phyloP scores from a whole-genome alignment of 2,888 invertebrate genomes.

The Leptarthrus brevirostris region DNA sequence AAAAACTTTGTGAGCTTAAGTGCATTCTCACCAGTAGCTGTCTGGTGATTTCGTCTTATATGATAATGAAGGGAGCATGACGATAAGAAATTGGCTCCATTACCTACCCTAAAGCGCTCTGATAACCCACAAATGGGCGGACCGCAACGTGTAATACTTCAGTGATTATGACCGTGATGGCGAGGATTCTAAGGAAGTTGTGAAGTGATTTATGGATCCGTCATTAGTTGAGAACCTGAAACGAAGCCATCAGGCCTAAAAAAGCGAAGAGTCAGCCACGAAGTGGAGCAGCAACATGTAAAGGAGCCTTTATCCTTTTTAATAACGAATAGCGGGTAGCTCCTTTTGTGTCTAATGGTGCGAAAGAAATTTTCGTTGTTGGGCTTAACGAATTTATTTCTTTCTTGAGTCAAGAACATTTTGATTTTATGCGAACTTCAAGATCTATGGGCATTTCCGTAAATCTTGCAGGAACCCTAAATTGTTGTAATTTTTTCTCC shows the following conservation, averaged over 20 bases:
- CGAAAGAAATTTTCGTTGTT: background rate
- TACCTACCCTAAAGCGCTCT: background rate
- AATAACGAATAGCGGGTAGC: background rate
- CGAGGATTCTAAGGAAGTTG: background rate
- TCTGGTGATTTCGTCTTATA: background rate
- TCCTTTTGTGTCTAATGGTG: slow-evolving; percentile 32
- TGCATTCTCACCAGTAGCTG: slow-evolving; percentile 6
- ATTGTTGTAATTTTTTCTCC: background rate
- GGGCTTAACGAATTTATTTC: background rate
- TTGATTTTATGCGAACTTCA: background rate
- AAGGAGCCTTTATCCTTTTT: background rate
- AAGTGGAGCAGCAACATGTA: background rate
- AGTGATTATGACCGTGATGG: slow-evolving; percentile 13
- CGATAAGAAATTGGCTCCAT: slow-evolving; percentile 16
- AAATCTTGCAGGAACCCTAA: background rate
- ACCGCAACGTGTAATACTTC: background rate
- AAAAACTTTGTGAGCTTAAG: background rate
- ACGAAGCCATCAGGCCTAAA: background rate
- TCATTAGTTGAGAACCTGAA: slow-evolving; percentile 24
- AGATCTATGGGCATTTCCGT: background rate
- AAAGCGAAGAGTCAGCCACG: slow-evolving; percentile 14
- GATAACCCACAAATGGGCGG: background rate
- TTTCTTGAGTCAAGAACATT: background rate
- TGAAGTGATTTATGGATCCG: slow-evolving; percentile 34
- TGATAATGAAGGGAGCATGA: slow-evolving; percentile 42